Percentiles rank a stretch among this genome's conserved stretches.
phyloP scores from a whole-genome alignment of 2,797 vertebrate species.

The Danio kyathit region DNA sequence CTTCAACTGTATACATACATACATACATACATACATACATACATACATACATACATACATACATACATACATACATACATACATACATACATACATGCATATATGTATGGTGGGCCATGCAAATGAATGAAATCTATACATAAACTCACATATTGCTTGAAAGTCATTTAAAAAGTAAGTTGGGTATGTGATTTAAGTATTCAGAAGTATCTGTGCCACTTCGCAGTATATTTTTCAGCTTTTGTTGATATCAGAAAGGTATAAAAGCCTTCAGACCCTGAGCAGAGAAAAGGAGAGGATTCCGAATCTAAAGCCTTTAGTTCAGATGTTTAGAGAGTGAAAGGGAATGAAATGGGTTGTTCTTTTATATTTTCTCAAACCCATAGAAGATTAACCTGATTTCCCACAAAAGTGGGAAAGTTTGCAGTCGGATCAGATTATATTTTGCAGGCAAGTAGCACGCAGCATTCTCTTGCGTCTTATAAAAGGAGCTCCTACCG shows the following conservation, averaged over 20 bases:
- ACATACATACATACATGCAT: too few species aligned
- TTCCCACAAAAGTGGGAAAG: constrained; percentile 8
- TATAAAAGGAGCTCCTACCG: neutral
- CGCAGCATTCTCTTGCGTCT: neutral
- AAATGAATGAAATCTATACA: too few species aligned
- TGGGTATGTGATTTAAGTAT: neutral
- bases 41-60: too few species aligned
- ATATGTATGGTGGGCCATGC: too few species aligned
- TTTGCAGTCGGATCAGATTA: constrained; percentile 27
- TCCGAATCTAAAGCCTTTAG: constrained; percentile 17
- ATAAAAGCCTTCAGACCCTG: neutral
- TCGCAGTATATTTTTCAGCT: neutral
- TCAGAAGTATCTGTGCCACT: neutral
- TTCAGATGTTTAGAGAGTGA: constrained; percentile 33
- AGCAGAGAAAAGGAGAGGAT: constrained; percentile 15
- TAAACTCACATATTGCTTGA: neutral
- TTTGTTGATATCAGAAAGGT: neutral
- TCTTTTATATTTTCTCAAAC: constrained; percentile 20
- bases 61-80: too few species aligned
- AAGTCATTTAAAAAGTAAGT: neutral
- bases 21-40: too few species aligned
- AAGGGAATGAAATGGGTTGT: neutral
- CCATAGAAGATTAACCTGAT: constrained; percentile 7
- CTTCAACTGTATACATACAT: too few species aligned
- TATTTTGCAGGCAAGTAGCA: constrained; percentile 19